Base-by-base conservation (phyloP, 2,797 vertebrate species). In the Alca torda region DNA sequence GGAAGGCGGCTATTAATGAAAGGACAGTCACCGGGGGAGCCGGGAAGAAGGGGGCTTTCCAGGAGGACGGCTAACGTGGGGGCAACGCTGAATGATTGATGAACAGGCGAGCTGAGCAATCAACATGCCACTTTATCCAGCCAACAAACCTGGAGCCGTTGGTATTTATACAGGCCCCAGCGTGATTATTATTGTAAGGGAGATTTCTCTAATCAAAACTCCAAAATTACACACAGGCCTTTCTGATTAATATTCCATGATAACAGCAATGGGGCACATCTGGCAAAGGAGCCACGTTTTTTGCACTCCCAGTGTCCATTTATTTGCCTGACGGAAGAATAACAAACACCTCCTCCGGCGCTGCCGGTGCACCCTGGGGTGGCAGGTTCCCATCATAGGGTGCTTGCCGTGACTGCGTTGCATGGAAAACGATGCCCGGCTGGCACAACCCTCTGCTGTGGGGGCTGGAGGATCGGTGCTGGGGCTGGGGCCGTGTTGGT, bases 151-250 rank as follows among this genome's bases (percentile, higher is more conserved):
- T 28, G 50, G 97, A 91, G 94, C 76, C 95, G 18, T 63, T 82
- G 94, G 85, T 96, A 93, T 97, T 98, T 98, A 96, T 89, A 97
- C 88, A 97, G 95, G 95, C 97, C 96, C 96, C 93, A 95, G 90
- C 78, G 54, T 98, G 98, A 98, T 98, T 98, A 98, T 98, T 98
- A 97, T 98, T 98, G 77, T 98, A 98, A 98, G 96, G 88, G 96
- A 95, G 98, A 98, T 98, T 98, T 98, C 97, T 97, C 97, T 98
- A 98, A 98, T 98, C 98, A 98, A 98, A 98, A 98, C 97, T 98
- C 96, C 92, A 82, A 95, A 98, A 98, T 98, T 97, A 98, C 97
- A 98, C 88, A 78, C 97, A 97, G 98, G 96, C 96, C 94, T 89
- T 96, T 97, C 97, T 98, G 97, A 98, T 98, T 98, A 98, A 98